phyloP scores from a whole-genome alignment of 2,888 invertebrate genomes.

The Heliconius ethilla region DNA sequence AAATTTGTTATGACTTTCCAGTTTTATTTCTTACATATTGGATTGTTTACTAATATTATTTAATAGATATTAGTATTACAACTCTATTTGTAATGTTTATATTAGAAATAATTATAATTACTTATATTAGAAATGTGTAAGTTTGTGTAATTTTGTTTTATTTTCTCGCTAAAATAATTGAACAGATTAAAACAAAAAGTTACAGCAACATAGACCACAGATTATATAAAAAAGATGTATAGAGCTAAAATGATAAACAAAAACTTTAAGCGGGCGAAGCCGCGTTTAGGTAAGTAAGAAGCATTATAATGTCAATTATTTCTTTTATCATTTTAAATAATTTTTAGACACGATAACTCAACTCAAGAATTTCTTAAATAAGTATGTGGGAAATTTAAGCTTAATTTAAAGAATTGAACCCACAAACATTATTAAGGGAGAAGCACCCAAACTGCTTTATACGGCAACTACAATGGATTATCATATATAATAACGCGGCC shows the following conservation, averaged over 20 bases:
- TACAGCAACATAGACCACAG: no score
- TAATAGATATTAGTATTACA: not conserved
- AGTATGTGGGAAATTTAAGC: not conserved
- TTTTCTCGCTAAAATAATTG: no score
- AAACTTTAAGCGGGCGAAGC: no score
- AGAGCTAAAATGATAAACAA: no score
- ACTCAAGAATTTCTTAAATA: not conserved
- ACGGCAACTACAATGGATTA: not conserved
- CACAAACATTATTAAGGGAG: not conserved
- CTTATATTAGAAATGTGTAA: no score
- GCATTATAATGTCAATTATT: no score
- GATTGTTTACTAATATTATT: slow-evolving; percentile 14
- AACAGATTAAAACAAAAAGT: no score
- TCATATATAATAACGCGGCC: slow-evolving; percentile 6
- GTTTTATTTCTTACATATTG: slow-evolving; percentile 54
- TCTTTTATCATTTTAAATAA: no score
- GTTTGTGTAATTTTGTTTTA: no score
- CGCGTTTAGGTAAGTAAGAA: no score
- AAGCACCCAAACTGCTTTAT: not conserved
- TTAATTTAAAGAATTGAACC: not conserved
- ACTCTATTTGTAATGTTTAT: not conserved
- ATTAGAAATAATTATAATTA: not conserved
- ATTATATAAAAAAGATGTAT: no score
- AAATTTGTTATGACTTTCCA: slow-evolving; percentile 55
- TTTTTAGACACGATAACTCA: no score